A percentile compares a stretch with the other conserved stretches of the same genome.
Conservation (phyloP, 2,113 vertebrate genomes). For the Acinonyx jubatus region DNA sequence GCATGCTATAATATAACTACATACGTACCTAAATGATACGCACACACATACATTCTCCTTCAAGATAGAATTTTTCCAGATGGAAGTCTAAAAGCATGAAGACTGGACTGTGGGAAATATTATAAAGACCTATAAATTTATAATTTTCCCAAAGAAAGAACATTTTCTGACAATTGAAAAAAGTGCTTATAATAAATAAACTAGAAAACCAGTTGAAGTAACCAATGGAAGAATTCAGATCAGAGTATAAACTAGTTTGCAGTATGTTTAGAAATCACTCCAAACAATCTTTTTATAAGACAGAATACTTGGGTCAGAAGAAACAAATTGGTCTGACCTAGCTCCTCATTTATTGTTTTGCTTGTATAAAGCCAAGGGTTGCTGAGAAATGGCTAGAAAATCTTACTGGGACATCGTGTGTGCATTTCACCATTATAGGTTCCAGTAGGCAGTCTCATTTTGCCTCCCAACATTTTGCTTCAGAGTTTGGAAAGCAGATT, state of each 20-base stretch:
- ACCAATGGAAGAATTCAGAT: not conserved
- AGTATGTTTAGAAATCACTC: not conserved
- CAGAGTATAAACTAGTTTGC: not conserved
- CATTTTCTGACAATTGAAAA: not conserved
- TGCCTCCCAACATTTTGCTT: slow-evolving; percentile 25
- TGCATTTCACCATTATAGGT: not conserved
- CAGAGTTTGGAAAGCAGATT: slow-evolving; percentile 2
- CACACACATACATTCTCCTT: not conserved
- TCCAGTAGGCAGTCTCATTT: not conserved
- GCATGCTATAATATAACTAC: not conserved
- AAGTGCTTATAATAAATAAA: not conserved
- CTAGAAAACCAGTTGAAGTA: not conserved
- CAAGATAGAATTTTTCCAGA: not conserved
- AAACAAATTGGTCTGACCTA: not conserved
- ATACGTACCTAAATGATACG: not conserved
- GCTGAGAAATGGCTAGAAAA: not conserved
- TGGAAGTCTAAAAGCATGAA: not conserved
- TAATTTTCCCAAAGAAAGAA: not conserved
- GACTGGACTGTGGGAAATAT: not conserved
- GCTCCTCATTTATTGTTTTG: not conserved
- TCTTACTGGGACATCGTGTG: not conserved
- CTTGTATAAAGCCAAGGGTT: not conserved
- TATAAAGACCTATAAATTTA: not conserved
- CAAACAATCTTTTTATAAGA: not conserved
- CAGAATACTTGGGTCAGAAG: not conserved